phyloP scores from a whole-genome alignment of 2,113 vertebrate genomes.

The Empidonax traillii region DNA sequence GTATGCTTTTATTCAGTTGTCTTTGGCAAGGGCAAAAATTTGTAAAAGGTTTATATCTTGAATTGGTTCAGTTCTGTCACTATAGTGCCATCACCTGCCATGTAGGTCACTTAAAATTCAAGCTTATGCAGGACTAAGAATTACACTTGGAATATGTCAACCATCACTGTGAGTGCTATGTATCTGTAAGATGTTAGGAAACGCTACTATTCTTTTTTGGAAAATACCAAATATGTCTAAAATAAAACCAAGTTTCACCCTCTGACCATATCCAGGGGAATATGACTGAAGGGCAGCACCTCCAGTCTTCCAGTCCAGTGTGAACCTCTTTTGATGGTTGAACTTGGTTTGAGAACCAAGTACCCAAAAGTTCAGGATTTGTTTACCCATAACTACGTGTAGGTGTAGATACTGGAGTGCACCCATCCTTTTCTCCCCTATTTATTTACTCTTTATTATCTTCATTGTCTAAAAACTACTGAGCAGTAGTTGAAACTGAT shows the following conservation, averaged over 20 bases:
- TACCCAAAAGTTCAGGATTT: not conserved
- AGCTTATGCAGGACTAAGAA: not conserved
- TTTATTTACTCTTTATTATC: not conserved
- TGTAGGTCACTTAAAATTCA: not conserved
- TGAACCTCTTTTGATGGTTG: not conserved
- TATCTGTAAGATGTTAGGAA: not conserved
- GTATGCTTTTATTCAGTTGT: not conserved
- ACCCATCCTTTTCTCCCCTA: accelerated
- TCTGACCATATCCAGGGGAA: not conserved
- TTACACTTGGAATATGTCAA: not conserved
- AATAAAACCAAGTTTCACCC: not conserved
- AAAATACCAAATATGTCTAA: not conserved
- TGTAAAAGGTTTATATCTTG: not conserved
- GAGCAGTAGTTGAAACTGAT: not conserved
- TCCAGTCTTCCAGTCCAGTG: not conserved
- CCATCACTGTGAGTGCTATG: not conserved
- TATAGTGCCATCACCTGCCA: not conserved
- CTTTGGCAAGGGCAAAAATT: not conserved
- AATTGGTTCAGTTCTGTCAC: not conserved
- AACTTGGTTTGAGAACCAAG: not conserved
- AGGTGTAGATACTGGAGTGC: not conserved
- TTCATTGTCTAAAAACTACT: not conserved
- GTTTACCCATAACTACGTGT: not conserved
- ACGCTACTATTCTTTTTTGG: not conserved
- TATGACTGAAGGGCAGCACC: not conserved